These are phyloP conservation scores for Aphodius granarius DNA, from an alignment of 2,888 invertebrate genomes.

Conservation along the genomic window DNA sequence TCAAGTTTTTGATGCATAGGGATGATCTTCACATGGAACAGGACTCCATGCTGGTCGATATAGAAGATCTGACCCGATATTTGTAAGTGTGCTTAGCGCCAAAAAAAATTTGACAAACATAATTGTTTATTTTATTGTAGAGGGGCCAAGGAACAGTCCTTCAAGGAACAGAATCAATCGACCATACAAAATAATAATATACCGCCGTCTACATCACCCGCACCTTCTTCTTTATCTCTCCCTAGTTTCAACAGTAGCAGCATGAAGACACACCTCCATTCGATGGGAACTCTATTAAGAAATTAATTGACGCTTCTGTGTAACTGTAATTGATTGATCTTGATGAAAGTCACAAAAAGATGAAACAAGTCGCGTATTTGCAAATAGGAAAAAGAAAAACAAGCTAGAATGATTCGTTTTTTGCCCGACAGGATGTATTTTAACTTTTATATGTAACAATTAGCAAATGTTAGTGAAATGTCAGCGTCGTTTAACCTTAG, in stretches of 20 bases:
- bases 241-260: constrained; percentile 44
- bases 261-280: constrained; percentile 53
- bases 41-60: constrained; percentile 96
- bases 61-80: constrained; percentile 91
- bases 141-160: constrained; percentile 57
- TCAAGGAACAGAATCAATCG: constrained; percentile 49
- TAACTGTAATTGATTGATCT: neutral
- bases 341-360: neutral
- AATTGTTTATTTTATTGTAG: constrained; percentile 45
- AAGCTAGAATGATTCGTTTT: neutral
- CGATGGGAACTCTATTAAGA: constrained; percentile 55
- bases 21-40: constrained; percentile 98
- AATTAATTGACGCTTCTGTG: constrained; percentile 45
- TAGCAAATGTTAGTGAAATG: neutral
- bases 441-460: neutral
- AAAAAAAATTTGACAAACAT: neutral
- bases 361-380: neutral
- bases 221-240: constrained; percentile 50
- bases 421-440: neutral
- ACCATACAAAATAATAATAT: constrained; percentile 50
- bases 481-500: neutral
- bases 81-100: constrained; percentile 76
- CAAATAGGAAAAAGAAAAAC: neutral
- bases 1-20: constrained; percentile 85
- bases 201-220: constrained; percentile 43